A percentile compares a stretch with the other conserved stretches of the same genome.
These are phyloP conservation scores for Cryptosula pallasiana DNA, from an alignment of 2,888 invertebrate genomes.

Conservation along the genomic window DNA sequence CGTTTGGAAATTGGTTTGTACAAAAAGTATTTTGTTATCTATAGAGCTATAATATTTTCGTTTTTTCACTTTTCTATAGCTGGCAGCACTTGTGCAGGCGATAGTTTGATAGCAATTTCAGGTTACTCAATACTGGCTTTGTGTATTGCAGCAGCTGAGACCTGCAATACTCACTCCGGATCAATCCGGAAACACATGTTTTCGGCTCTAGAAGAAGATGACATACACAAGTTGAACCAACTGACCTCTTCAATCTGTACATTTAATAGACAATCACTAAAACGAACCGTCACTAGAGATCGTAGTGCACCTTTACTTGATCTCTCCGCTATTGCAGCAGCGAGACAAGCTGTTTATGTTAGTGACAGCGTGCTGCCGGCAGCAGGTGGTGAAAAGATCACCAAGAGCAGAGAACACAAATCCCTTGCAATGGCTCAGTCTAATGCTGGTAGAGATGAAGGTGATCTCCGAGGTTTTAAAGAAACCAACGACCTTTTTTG, in stretches of 20 bases:
- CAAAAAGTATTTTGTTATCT: too few species aligned
- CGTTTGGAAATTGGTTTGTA: too few species aligned
- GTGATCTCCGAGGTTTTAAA: neutral
- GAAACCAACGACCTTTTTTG: neutral
- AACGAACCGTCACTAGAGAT: conserved; percentile 4
- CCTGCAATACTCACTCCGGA: too few species aligned
- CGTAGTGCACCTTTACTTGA: conserved; percentile 6
- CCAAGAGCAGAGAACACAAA: neutral
- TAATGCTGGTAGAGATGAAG: too few species aligned
- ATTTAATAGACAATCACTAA: conserved; percentile 27
- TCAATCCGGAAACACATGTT: conserved; percentile 32
- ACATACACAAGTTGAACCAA: conserved; percentile 31
- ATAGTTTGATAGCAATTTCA: too few species aligned
- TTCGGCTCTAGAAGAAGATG: conserved; percentile 35
- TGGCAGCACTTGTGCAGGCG: too few species aligned
- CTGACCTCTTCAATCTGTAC: conserved; percentile 27
- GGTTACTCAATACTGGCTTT: too few species aligned
- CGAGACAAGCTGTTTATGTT: neutral
- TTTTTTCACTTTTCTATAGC: too few species aligned
- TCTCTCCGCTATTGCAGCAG: neutral
- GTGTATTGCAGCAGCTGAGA: too few species aligned
- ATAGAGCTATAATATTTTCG: too few species aligned
- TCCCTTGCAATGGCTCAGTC: too few species aligned
- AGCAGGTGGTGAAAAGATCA: neutral
- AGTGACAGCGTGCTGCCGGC: too few species aligned